phyloP scores from a whole-genome alignment of 2,888 invertebrate genomes.

The Eilema depressum region DNA sequence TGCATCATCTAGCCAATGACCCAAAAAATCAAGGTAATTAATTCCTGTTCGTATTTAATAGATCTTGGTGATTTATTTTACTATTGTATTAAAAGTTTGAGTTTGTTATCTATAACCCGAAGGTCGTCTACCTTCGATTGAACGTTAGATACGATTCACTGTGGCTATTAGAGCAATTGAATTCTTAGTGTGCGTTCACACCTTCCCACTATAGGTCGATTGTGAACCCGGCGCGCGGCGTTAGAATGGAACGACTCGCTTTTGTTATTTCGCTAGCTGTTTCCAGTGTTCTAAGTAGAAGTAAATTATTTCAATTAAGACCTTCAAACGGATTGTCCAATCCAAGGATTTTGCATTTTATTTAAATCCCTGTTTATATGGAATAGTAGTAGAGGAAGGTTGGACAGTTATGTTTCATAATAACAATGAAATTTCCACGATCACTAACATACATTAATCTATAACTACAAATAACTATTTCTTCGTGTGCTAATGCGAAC shows the following conservation, averaged over 20 bases:
- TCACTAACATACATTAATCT: too few species aligned
- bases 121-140: conserved; percentile 46
- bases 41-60: conserved; percentile 17
- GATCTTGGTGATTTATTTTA: conserved; percentile 35
- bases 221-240: conserved; percentile 9
- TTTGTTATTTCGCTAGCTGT: not conserved
- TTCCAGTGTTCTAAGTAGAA: not conserved
- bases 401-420: too few species aligned
- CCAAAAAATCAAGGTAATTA: conserved; percentile 14
- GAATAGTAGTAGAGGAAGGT: not conserved
- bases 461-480: too few species aligned
- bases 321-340: not conserved
- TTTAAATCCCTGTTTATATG: not conserved
- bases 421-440: too few species aligned
- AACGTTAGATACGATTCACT: conserved; percentile 42
- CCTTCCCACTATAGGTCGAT: conserved; percentile 15
- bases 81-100: conserved; percentile 37
- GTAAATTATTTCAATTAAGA: not conserved
- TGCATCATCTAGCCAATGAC: not conserved
- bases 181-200: conserved; percentile 27
- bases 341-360: not conserved
- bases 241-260: not conserved
- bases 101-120: conserved; percentile 23
- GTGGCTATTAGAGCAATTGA: conserved; percentile 41
- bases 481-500: too few species aligned